These are phyloP conservation scores for Loxodonta africana DNA, from an alignment of 2,113 vertebrate genomes.

Conservation along the genomic window DNA sequence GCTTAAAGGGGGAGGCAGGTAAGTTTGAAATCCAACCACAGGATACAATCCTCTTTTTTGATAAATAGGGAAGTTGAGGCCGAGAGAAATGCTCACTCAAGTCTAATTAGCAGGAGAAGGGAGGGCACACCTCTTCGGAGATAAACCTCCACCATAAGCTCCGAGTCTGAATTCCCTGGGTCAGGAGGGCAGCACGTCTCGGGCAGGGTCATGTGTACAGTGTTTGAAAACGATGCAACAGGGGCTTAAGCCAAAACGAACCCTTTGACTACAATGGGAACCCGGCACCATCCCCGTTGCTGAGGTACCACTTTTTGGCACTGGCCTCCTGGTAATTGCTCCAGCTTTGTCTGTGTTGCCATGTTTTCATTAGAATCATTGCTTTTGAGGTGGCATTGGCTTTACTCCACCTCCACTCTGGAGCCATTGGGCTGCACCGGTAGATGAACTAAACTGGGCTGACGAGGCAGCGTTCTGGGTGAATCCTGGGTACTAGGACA, in stretches of 20 bases:
- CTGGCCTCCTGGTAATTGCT: background rate
- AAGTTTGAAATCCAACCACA: background rate
- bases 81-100: background rate
- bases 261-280: accelerated
- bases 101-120: background rate
- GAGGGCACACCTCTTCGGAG: background rate
- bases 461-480: background rate
- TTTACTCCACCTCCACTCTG: background rate
- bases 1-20: background rate
- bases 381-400: background rate
- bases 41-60: background rate
- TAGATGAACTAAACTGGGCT: background rate
- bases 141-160: background rate
- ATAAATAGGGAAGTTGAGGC: background rate
- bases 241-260: background rate
- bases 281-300: background rate
- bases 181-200: background rate
- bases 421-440: background rate
- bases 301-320: background rate
- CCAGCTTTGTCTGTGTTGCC: background rate
- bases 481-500: background rate
- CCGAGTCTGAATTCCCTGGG: background rate
- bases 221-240: background rate
- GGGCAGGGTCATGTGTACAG: accelerated
- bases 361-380: background rate